Base-by-base conservation (phyloP, 2,888 invertebrate genomes). In the Chloromyia formosa region DNA sequence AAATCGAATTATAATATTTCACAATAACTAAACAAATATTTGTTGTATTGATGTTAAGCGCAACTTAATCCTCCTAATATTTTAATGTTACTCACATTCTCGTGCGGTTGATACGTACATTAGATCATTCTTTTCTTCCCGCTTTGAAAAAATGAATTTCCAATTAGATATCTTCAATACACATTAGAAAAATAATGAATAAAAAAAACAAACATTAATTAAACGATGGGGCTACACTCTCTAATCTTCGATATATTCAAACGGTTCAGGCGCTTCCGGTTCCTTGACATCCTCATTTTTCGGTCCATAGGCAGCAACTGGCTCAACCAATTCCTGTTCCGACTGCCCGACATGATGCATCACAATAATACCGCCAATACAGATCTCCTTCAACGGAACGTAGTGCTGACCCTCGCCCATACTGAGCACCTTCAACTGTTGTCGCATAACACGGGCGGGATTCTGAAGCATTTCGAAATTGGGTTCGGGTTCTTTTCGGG, bases 241-340 rank as follows among this genome's bases (percentile, higher is more conserved):
- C 71, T 89, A 91, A 84, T 93, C 93, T 85, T 98, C 97, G 80
- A 91, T 90, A 87, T 94, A 98, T 87, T 97, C 97, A 84, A 98
- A 98, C 78, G 98, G 96, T 88, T 97, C 97, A 82, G 98, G 98
- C 58, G 97, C 96, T 81, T 96, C 96, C 0, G 98, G 97, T 86
- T 98, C 98, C 82, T 95, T 95, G 80, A 96, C 96, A 81, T 98
- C 98, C 78, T 97, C 97, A 18, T 93, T 91, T 83, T 94, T 94
- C 1, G 94, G 95, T 0, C 95, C 95, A 81, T 93, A 94, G 0
- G 95, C 95, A 83, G 93, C 94, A 14, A 97, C 96, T 5, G 96
- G 94, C 83, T 97, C 97, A 1, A 98, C 97, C 62, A 97, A 88
- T 75, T 92, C 91, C 83, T 97, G 95, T n/a, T 85, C 84, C 74